phyloP scores from a whole-genome alignment of 1,140 invertebrate species.

The Gonatopus flavifemur region DNA sequence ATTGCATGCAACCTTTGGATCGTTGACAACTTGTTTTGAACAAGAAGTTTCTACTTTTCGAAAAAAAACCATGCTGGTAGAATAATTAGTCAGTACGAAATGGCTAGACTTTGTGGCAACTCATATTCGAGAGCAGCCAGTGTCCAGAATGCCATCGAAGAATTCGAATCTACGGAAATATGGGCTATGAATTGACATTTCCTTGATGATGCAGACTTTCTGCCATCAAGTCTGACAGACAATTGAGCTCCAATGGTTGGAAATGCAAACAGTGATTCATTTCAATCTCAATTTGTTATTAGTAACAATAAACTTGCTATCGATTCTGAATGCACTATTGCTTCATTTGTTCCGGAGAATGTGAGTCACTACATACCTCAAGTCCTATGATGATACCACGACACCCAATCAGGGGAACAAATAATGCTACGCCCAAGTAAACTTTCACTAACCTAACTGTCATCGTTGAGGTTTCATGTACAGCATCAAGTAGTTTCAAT shows the following conservation, averaged over 20 bases:
- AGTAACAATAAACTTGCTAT: neutral
- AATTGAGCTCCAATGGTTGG: neutral
- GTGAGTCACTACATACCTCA: neutral
- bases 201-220: constrained; percentile 37
- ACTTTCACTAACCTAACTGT: neutral
- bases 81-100: constrained; percentile 29
- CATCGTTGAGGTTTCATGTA: neutral
- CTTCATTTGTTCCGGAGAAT: neutral
- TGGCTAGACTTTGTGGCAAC: constrained; percentile 30
- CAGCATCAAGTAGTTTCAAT: neutral
- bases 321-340: neutral
- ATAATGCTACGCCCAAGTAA: neutral
- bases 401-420: neutral
- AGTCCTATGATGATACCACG: neutral
- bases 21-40: constrained; percentile 39
- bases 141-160: constrained; percentile 40
- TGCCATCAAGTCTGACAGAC: constrained; percentile 7
- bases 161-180: constrained; percentile 41
- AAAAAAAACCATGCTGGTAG: constrained; percentile 29
- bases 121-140: constrained; percentile 43
- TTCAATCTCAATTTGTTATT: neutral
- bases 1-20: constrained; percentile 45
- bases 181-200: constrained; percentile 43
- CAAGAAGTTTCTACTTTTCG: constrained; percentile 30
- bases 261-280: neutral